phyloP scores from a whole-genome alignment of 2,113 vertebrate species.

The Hyla sarda region DNA sequence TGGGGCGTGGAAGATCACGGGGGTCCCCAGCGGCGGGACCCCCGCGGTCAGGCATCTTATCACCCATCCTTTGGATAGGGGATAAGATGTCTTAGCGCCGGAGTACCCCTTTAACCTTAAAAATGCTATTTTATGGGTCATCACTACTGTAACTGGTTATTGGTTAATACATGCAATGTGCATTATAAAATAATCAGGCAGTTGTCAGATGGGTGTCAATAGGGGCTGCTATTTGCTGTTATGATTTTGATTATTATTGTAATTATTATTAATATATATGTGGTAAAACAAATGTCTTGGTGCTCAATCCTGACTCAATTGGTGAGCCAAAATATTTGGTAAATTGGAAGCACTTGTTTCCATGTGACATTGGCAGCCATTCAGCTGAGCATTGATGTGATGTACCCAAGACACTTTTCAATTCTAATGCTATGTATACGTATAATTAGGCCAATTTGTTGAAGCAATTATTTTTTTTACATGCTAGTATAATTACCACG shows the following conservation, averaged over 20 bases:
- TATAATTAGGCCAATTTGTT: not conserved
- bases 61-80: too few species aligned
- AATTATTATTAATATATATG: not conserved
- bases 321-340: too few species aligned
- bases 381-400: not conserved
- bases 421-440: not conserved
- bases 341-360: not conserved
- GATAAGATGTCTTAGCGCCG: too few species aligned
- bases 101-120: too few species aligned
- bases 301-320: not conserved
- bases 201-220: not conserved
- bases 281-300: not conserved
- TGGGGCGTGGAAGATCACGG: too few species aligned
- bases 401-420: not conserved
- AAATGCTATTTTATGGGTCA: too few species aligned
- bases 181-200: not conserved
- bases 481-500: not conserved
- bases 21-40: too few species aligned
- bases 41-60: too few species aligned
- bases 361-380: not conserved
- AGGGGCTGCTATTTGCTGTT: not conserved
- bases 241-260: too few species aligned
- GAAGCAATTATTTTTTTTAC: not conserved
- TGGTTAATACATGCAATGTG: not conserved
- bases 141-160: too few species aligned